These are phyloP conservation scores for Drosophila pruinosa DNA, from an alignment of 1,140 invertebrate genomes.

Conservation along the genomic window DNA sequence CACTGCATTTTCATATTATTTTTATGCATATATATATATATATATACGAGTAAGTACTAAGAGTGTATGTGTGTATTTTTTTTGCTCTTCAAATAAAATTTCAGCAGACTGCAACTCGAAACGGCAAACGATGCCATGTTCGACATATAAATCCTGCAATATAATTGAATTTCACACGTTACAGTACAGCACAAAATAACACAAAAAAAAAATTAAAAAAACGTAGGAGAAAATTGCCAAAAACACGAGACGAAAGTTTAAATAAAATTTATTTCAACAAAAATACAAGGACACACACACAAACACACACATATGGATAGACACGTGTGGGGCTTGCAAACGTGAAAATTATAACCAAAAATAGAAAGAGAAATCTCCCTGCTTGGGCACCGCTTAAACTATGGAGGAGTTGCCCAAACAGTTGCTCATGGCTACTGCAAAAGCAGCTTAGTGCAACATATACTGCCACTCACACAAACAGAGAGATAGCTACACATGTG, in stretches of 20 bases:
- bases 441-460: slow-evolving; percentile 31
- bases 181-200: slow-evolving; percentile 46
- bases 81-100: slow-evolving; percentile 54
- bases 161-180: slow-evolving; percentile 81
- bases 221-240: slow-evolving; percentile 30
- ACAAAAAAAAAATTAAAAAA: slow-evolving; percentile 15
- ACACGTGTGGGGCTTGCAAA: slow-evolving; percentile 47
- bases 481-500: too few relatives aligned
- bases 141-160: slow-evolving; percentile 76
- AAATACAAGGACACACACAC: slow-evolving; percentile 52
- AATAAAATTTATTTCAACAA: slow-evolving; percentile 81
- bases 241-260: slow-evolving; percentile 70
- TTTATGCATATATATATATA: slow-evolving; percentile 16
- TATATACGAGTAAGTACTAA: not conserved
- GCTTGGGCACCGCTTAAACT: slow-evolving; percentile 24
- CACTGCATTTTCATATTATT: slow-evolving; percentile 61
- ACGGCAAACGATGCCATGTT: slow-evolving; percentile 49
- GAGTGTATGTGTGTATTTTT: slow-evolving; percentile 20
- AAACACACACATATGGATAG: slow-evolving; percentile 10
- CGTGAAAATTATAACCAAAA: slow-evolving; percentile 67
- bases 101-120: slow-evolving; percentile 31
- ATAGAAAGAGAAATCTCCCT: not conserved
- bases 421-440: slow-evolving; percentile 1
- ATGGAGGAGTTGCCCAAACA: slow-evolving; percentile 31
- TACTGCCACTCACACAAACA: not conserved